Conservation (phyloP, 2,888 invertebrate genomes). For the Drosophila borborema region DNA sequence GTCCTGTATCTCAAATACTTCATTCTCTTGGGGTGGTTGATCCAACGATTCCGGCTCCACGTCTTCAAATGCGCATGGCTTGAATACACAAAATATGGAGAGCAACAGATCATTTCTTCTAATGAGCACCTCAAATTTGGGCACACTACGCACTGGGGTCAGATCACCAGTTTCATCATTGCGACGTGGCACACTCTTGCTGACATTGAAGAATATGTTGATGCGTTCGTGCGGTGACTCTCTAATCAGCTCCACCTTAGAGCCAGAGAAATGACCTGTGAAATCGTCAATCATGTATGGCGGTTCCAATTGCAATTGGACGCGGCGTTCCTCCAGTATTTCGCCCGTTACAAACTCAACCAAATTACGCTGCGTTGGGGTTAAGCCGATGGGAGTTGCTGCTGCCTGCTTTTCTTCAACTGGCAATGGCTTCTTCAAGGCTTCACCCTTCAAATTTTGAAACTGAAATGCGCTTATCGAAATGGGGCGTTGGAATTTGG, state of each 20-base stretch:
- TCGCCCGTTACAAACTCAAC: slow-evolving; percentile 48
- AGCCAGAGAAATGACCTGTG: slow-evolving; percentile 29
- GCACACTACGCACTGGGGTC: slow-evolving; percentile 41
- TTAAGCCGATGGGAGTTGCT: slow-evolving; percentile 3
- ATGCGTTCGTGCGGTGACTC: slow-evolving; percentile 36
- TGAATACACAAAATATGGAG: slow-evolving; percentile 44
- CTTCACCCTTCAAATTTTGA: slow-evolving; percentile 34
- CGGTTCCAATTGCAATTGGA: slow-evolving; percentile 38
- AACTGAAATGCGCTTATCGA: slow-evolving; percentile 18
- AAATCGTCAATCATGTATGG: slow-evolving; percentile 42
- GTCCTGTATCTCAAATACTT: slow-evolving; percentile 46
- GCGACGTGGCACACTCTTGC: slow-evolving; percentile 50
- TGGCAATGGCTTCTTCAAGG: slow-evolving; percentile 15
- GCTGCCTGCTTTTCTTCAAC: slow-evolving; percentile 8
- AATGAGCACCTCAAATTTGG: slow-evolving; percentile 54
- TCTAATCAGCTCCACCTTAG: slow-evolving; percentile 38
- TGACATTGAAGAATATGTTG: slow-evolving; percentile 47
- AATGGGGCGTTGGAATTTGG: slow-evolving; percentile 26
- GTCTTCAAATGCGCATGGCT: slow-evolving; percentile 32
- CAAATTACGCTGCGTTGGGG: slow-evolving; percentile 33
- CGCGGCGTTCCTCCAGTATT: slow-evolving; percentile 49
- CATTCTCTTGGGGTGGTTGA: slow-evolving; percentile 8
- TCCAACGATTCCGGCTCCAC: slow-evolving; percentile 5
- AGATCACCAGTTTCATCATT: slow-evolving; percentile 25
- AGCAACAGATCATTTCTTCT: slow-evolving; percentile 34